Evolutionary conservation across 2,113 vertebrate genomes (phyloP).

Genomic region (Melanerpes aurifrons): DNA sequence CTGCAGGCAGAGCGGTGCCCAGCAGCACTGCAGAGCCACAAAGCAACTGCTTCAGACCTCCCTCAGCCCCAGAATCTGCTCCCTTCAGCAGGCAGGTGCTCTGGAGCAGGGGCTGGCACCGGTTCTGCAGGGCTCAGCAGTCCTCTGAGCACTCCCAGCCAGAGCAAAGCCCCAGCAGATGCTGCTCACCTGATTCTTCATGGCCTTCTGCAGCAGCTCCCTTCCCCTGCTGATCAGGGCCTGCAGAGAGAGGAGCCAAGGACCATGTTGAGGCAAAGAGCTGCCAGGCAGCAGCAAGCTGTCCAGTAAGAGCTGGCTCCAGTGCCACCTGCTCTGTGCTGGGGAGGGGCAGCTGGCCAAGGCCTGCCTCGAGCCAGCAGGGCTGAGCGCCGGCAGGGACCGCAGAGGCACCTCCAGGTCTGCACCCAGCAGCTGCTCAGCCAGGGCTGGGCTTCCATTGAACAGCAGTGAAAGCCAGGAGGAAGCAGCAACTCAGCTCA

Average conservation of each 20-base stretch:
- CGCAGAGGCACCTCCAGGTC: background rate
- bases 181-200: constrained; percentile 84
- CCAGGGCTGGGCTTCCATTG: background rate
- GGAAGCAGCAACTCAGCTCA: background rate
- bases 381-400: background rate
- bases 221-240: constrained; percentile 84
- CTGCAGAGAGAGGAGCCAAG: constrained; percentile 56
- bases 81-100: background rate
- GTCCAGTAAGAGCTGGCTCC: background rate
- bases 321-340: background rate
- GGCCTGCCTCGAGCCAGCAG: background rate
- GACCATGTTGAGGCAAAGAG: background rate
- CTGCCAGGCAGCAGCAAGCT: background rate
- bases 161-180: background rate
- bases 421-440: background rate
- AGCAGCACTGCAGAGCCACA: background rate
- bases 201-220: constrained; percentile 87
- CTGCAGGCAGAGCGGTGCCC: background rate
- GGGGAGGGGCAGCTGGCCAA: background rate
- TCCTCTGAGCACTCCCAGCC: background rate
- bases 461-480: background rate
- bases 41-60: background rate
- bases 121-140: background rate
- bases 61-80: background rate
- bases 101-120: background rate